Evolutionary conservation across 2,888 invertebrate species (phyloP).

Genomic region (Cheilosia pagana): DNA sequence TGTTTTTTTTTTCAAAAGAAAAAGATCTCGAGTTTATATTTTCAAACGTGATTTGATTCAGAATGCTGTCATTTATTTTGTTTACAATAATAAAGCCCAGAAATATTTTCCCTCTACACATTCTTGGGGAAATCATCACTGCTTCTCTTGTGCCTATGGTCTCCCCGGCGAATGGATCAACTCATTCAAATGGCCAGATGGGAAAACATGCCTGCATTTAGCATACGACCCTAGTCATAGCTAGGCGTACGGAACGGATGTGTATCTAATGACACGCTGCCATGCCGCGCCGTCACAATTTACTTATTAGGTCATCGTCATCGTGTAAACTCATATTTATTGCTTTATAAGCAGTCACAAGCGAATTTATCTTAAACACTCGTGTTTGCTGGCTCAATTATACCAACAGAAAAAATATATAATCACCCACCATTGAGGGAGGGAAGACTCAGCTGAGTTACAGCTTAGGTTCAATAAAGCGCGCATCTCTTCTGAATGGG

Average conservation of each 20-base stretch:
- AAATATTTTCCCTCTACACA: neutral
- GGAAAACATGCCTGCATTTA: conserved; percentile 6
- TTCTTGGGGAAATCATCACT: neutral
- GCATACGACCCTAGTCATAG: conserved; percentile 6
- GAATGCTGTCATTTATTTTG: conserved; percentile 25
- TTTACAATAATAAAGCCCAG: conserved; percentile 1
- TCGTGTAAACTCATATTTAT: conserved; percentile 45
- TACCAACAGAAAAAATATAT: neutral
- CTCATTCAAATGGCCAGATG: conserved; percentile 14
- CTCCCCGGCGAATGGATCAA: neutral
- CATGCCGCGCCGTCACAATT: conserved; percentile 24
- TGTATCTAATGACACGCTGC: conserved; percentile 41
- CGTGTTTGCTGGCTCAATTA: conserved; percentile 17
- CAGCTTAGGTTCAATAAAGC: conserved; percentile 17
- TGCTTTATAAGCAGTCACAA: conserved; percentile 25
- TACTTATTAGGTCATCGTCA: conserved; percentile 63
- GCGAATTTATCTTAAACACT: conserved; percentile 24
- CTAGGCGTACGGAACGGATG: conserved; percentile 39
- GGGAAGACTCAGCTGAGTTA: neutral
- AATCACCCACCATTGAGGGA: conserved; percentile 7
- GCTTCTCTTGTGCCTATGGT: neutral
- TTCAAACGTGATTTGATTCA: conserved; percentile 33
- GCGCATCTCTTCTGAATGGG: neutral
- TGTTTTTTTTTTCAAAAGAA: no score
- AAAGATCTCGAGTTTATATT: conserved; percentile 7